Evolutionary conservation across 2,888 invertebrate genomes (phyloP).

Genomic region (Cheiracanthium punctorium): DNA sequence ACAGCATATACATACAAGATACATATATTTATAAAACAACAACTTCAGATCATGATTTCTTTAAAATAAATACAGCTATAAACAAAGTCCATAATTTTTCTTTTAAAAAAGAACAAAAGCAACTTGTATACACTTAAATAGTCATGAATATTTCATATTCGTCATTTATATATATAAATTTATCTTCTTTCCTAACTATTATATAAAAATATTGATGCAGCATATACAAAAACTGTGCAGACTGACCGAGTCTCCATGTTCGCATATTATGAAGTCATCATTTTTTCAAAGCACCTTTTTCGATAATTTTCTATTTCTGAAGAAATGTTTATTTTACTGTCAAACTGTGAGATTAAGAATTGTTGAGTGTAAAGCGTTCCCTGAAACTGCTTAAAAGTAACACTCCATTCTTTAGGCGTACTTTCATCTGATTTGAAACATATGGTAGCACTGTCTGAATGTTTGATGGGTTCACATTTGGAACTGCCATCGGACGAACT

Average conservation of each 20-base stretch:
- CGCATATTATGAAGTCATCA: slow-evolving; percentile 31
- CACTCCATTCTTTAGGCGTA: slow-evolving; percentile 54
- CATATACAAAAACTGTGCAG: background rate
- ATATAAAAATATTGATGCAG: slow-evolving; percentile 5
- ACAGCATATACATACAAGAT: no score
- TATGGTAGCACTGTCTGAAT: background rate
- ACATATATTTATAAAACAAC: no score
- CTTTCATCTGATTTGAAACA: background rate
- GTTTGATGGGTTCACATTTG: slow-evolving; percentile 12
- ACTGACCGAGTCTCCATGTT: background rate
- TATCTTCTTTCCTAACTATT: background rate
- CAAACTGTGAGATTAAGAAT: slow-evolving; percentile 69
- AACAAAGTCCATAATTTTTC: no score
- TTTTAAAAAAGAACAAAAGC: no score
- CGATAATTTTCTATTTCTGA: slow-evolving; percentile 60
- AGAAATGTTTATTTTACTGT: slow-evolving; percentile 56
- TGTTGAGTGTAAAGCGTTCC: slow-evolving; percentile 70
- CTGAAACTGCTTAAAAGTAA: slow-evolving; percentile 72
- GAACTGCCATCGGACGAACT: slow-evolving; percentile 2
- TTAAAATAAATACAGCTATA: no score
- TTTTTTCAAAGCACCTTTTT: slow-evolving; percentile 62
- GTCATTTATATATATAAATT: background rate
- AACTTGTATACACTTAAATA: no score
- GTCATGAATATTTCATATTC: no score
- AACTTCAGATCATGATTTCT: no score